Conservation (phyloP, 2,797 vertebrate genomes). For the Hemibagrus guttatus region DNA sequence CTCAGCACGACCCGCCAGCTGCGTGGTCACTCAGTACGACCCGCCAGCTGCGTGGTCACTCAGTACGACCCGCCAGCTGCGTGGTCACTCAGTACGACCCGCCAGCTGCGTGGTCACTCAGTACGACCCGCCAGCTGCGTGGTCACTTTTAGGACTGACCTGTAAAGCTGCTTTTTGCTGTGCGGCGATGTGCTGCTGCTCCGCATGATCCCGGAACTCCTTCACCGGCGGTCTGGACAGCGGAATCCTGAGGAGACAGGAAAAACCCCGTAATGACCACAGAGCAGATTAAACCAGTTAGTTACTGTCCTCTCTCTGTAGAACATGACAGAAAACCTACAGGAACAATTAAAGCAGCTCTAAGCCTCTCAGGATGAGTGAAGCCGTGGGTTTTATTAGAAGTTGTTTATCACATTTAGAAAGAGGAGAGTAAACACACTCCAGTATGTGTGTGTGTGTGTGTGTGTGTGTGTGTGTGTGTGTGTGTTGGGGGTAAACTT, state of each 20-base stretch:
- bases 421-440: too few relatives aligned
- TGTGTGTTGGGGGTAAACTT: too few relatives aligned
- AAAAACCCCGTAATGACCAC: too few relatives aligned
- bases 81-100: not conserved
- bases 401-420: not conserved
- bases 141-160: constrained; percentile 55
- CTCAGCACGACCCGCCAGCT: too few relatives aligned
- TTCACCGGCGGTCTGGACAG: constrained; percentile 84
- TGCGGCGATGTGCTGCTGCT: constrained; percentile 95
- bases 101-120: not conserved
- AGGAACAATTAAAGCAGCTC: not conserved
- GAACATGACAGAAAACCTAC: not conserved
- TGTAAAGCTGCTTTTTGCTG: constrained; percentile 98
- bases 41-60: not conserved
- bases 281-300: not conserved
- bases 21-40: not conserved
- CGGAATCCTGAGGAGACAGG: constrained; percentile 74
- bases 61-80: not conserved
- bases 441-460: too few relatives aligned
- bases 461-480: too few relatives aligned
- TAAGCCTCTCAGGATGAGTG: not conserved
- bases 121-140: not conserved
- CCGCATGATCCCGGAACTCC: constrained; percentile 91
- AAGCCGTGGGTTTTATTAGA: not conserved
- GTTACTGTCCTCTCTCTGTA: too few relatives aligned